Evolutionary conservation across 2,888 invertebrate species (phyloP), one percentile per base, ranked within the genome.

Genomic region (Orchestes rusci): DNA sequence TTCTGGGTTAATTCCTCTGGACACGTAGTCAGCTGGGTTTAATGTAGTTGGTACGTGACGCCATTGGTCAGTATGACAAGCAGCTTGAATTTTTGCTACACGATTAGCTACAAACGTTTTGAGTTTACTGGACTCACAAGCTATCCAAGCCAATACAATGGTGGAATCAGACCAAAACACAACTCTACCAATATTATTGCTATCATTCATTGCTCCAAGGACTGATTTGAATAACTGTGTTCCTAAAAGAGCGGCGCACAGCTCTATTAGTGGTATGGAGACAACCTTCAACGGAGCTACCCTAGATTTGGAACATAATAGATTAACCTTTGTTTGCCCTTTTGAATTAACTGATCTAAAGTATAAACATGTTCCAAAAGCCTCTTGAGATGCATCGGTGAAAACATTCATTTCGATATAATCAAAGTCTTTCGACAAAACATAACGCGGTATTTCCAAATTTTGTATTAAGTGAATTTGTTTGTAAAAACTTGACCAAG

Each of bases 131-230:
- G 31, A 5, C 5, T 31, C 31, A 5, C 10, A 7, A 7, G 7
- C 12, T 5, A 38, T 20, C 29, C 38, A 38, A 5, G 38, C 8
- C 7, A 38, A 28, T 8, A 28, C 29, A 16, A 28, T 28, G 3
- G 38, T 38, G 2, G 38, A 38, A 16, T 38, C 38, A 4, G 28
- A 13, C 29, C 38, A 38, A 12, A 10, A 31, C 7, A 10, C n/a
- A n/a, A n/a, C n/a, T n/a, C n/a, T n/a, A n/a, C n/a, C n/a, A n/a
- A n/a, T n/a, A n/a, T n/a, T n/a, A n/a, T n/a, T n/a, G n/a, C n/a
- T n/a, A n/a, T n/a, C n/a, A n/a, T n/a, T n/a, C n/a, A n/a, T n/a
- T n/a, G n/a, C n/a, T n/a, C n/a, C n/a, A n/a, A n/a, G n/a, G n/a
- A n/a, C n/a, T n/a, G n/a, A n/a, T n/a, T n/a, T n/a, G n/a, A n/a